Evolutionary conservation across 2,888 invertebrate species (phyloP).

Genomic region (Leptopilina drosophilae): DNA sequence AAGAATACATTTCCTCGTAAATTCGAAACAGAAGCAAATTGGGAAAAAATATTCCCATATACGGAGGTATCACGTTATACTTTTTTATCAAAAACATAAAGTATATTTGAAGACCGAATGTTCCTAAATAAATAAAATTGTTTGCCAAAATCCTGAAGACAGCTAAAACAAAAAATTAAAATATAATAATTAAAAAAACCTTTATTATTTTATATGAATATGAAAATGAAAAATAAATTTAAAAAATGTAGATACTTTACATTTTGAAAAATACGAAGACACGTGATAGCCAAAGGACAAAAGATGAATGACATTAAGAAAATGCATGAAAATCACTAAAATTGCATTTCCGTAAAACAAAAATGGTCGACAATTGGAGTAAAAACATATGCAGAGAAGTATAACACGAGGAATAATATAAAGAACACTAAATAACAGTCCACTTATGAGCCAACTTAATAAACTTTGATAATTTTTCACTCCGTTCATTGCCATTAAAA

Average conservation of each 20-base stretch:
- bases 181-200: neutral
- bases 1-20: conserved; percentile 68
- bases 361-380: conserved; percentile 66
- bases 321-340: conserved; percentile 69
- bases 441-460: conserved; percentile 71
- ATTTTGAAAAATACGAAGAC: conserved; percentile 71
- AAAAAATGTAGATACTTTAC: conserved; percentile 58
- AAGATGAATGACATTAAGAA: conserved; percentile 67
- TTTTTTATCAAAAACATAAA: conserved; percentile 51
- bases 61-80: conserved; percentile 56
- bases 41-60: conserved; percentile 70
- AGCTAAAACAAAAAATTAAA: conserved; percentile 8
- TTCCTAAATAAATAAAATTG: conserved; percentile 55
- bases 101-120: conserved; percentile 58
- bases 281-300: conserved; percentile 72
- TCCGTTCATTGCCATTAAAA: conserved; percentile 73
- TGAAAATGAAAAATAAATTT: neutral
- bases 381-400: conserved; percentile 67
- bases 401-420: conserved; percentile 67
- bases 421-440: conserved; percentile 64
- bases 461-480: conserved; percentile 70
- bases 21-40: conserved; percentile 67
- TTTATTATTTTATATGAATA: neutral
- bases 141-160: conserved; percentile 47
- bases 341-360: conserved; percentile 70